phyloP scores from a whole-genome alignment of 2,888 invertebrate genomes.

The Patella caerulea region DNA sequence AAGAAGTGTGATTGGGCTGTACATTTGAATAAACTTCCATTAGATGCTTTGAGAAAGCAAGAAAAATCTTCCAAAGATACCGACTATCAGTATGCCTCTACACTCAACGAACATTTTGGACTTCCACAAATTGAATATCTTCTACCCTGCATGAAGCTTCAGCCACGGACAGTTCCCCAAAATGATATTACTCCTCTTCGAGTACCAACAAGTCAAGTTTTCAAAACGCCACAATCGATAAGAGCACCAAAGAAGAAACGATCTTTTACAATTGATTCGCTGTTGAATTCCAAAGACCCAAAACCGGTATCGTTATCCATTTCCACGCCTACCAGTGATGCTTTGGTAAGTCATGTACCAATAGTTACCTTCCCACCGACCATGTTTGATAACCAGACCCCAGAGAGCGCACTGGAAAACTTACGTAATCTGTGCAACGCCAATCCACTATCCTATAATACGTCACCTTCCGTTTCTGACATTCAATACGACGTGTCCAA shows the following conservation, averaged over 20 bases:
- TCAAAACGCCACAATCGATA: neutral
- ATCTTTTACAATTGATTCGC: neutral
- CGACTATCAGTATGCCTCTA: neutral
- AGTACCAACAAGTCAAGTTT: neutral
- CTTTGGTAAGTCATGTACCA: neutral
- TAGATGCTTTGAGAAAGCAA: neutral
- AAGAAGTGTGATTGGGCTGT: neutral
- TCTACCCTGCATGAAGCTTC: neutral
- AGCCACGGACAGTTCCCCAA: too few species aligned
- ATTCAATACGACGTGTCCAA: too few species aligned
- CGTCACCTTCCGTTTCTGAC: neutral
- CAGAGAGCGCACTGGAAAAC: neutral
- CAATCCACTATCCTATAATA: neutral
- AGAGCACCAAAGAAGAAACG: neutral
- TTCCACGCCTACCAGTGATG: neutral
- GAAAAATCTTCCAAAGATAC: neutral
- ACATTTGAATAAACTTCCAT: neutral
- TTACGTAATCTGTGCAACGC: neutral
- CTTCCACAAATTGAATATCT: neutral
- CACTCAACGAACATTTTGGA: neutral
- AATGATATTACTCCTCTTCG: neutral
- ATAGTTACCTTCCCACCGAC: neutral
- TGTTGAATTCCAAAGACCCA: neutral
- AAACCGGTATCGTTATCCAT: neutral
- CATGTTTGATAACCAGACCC: neutral